These are phyloP conservation scores for Mesocentrotus franciscanus DNA, from an alignment of 53 echinoderm and acorn worm genomes.

Conservation along the genomic window DNA sequence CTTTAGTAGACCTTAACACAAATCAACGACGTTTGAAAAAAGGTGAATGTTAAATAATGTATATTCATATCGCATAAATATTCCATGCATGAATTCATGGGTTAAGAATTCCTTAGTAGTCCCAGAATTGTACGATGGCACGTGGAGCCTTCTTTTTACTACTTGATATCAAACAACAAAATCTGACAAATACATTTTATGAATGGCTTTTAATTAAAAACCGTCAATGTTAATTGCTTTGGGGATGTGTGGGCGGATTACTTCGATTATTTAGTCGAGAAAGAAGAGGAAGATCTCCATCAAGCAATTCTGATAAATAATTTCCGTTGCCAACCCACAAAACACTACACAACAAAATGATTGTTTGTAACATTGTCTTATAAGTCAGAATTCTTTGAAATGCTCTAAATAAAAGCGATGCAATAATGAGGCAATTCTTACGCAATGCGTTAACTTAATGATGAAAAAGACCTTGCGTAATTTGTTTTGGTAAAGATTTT, in stretches of 20 bases:
- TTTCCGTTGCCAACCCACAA: conserved; percentile 17
- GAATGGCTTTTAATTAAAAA: not conserved
- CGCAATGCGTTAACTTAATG: not conserved
- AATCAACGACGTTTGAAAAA: too few species aligned
- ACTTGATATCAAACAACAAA: not conserved
- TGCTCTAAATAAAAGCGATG: not conserved
- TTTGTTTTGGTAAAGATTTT: not conserved
- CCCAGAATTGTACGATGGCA: too few species aligned
- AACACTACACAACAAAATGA: not conserved
- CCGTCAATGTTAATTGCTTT: not conserved
- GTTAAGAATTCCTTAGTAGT: too few species aligned
- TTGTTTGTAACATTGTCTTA: not conserved
- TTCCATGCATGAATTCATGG: too few species aligned
- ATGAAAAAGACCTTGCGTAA: not conserved
- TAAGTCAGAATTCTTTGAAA: conserved; percentile 22
- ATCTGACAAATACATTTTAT: not conserved
- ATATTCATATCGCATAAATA: too few species aligned
- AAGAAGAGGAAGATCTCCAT: not conserved
- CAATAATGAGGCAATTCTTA: not conserved
- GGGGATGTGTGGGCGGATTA: conserved; percentile 21
- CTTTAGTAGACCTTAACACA: too few species aligned
- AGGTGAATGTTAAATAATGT: too few species aligned
- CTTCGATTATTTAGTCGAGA: not conserved
- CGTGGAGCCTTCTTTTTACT: too few species aligned
- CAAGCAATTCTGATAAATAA: not conserved